These are phyloP conservation scores for Tetanocera ferruginea DNA, from an alignment of 2,888 invertebrate species.

Conservation along the genomic window DNA sequence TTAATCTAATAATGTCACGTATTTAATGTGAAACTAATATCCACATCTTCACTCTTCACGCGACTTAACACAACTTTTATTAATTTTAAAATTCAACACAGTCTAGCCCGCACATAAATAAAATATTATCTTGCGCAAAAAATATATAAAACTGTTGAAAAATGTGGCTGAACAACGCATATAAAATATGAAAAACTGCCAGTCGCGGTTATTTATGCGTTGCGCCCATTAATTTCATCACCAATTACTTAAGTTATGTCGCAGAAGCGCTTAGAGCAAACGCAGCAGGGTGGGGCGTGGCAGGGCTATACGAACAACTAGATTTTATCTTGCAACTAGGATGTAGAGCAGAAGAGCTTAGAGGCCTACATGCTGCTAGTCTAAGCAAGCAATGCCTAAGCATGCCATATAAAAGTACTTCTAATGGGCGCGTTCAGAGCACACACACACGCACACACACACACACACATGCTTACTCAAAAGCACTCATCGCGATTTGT, in stretches of 20 bases:
- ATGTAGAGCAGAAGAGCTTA: not conserved
- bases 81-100: too few species aligned
- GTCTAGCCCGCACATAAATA: too few species aligned
- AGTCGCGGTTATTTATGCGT: constrained; percentile 55
- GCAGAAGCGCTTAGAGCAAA: constrained; percentile 5
- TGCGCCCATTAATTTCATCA: constrained; percentile 60
- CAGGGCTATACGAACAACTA: constrained; percentile 11
- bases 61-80: not conserved
- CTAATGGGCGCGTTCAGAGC: too few species aligned
- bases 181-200: not conserved
- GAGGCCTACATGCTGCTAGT: too few species aligned
- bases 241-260: constrained; percentile 53
- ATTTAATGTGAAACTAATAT: not conserved
- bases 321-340: constrained; percentile 19
- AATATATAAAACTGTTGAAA: too few species aligned
- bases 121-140: too few species aligned
- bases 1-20: too few species aligned
- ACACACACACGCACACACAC: not conserved
- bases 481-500: not conserved
- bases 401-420: too few species aligned
- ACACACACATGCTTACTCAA: not conserved
- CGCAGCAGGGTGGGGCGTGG: constrained; percentile 5
- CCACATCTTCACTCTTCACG: not conserved
- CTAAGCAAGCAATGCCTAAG: too few species aligned
- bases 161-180: not conserved